Conservation (phyloP, 1,140 invertebrate genomes). For the Drosophila santomea region DNA sequence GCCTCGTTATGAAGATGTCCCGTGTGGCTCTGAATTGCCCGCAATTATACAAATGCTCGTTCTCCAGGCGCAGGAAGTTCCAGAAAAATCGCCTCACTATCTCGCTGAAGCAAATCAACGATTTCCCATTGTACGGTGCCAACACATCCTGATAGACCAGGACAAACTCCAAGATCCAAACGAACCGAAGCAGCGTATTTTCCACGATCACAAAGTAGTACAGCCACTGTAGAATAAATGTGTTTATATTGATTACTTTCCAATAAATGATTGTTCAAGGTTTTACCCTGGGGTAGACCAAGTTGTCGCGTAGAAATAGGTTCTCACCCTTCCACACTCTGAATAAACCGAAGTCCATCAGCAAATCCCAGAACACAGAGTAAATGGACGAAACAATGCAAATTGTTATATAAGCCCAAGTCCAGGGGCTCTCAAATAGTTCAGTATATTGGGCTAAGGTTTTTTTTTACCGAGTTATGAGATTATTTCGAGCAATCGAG, state of each 20-base stretch:
- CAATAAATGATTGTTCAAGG: neutral
- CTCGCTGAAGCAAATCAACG: constrained; percentile 42
- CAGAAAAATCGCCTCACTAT: constrained; percentile 62
- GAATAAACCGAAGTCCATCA: constrained; percentile 98
- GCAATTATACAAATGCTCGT: constrained; percentile 68
- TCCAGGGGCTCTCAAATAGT: constrained; percentile 89
- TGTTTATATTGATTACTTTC: neutral
- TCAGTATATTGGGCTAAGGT: constrained; percentile 86
- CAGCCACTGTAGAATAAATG: constrained; percentile 86
- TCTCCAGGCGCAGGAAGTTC: constrained; percentile 70
- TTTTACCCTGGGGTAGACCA: constrained; percentile 87
- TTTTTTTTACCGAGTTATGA: neutral
- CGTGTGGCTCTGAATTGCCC: constrained; percentile 58
- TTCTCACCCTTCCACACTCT: constrained; percentile 93
- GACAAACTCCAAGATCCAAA: constrained; percentile 94
- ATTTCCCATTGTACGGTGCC: constrained; percentile 22
- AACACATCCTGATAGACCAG: constrained; percentile 87
- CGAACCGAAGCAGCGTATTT: constrained; percentile 96
- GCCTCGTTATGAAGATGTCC: constrained; percentile 43
- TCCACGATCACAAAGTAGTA: constrained; percentile 99
- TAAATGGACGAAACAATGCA: constrained; percentile 91
- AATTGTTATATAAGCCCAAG: constrained; percentile 89
- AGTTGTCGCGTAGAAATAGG: constrained; percentile 89
- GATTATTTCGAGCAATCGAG: too few species aligned
- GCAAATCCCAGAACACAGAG: constrained; percentile 95